Percentiles rank a stretch among this genome's conserved stretches.
phyloP scores from a whole-genome alignment of 2,888 invertebrate species.

The Pyrrhia umbra region DNA sequence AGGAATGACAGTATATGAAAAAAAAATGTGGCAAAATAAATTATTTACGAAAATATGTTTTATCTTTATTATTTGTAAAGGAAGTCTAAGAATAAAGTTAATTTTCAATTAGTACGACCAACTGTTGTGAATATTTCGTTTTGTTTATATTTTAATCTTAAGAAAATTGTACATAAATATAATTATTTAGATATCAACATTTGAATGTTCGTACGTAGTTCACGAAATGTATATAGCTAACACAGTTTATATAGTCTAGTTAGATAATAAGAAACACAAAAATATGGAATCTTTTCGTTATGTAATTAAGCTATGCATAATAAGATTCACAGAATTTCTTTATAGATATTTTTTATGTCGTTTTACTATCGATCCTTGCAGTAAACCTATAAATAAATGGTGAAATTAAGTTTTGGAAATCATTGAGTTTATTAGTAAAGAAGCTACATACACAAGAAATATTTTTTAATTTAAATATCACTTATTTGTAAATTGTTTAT shows the following conservation, averaged over 20 bases:
- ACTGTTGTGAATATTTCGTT: constrained; percentile 77
- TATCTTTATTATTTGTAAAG: no score
- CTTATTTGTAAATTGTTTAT: no score
- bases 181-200: constrained; percentile 39
- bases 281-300: constrained; percentile 49
- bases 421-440: neutral
- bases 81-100: neutral
- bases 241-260: constrained; percentile 52
- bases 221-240: constrained; percentile 66
- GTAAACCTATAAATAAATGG: neutral
- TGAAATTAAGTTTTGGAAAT: neutral
- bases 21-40: neutral
- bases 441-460: neutral
- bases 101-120: constrained; percentile 70
- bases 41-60: neutral
- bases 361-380: neutral
- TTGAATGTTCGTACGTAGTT: constrained; percentile 71
- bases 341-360: neutral
- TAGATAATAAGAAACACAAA: constrained; percentile 49
- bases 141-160: constrained; percentile 54
- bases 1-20: no score
- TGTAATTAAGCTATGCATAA: constrained; percentile 40
- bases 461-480: no score
- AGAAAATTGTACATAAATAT: constrained; percentile 66
- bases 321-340: constrained; percentile 3